A percentile compares a stretch with the other conserved stretches of the same genome.
Evolutionary conservation across 2,888 invertebrate species (phyloP).

Genomic region (Artemia sp.): DNA sequence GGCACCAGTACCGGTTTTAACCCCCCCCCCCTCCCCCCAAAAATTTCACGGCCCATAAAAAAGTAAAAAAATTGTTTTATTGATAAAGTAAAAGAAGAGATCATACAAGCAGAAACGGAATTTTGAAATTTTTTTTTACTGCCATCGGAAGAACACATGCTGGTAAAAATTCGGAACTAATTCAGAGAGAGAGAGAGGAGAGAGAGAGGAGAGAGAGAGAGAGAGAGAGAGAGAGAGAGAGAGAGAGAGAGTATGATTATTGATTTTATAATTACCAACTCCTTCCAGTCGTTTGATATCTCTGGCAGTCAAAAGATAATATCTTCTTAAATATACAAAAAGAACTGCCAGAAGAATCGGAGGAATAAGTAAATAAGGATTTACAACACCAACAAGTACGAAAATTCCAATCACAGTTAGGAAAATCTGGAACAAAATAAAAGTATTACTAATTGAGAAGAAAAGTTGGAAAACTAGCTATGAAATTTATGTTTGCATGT

Average conservation of each 20-base stretch:
- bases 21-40: no score
- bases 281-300: constrained; percentile 37
- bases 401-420: constrained; percentile 34
- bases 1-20: no score
- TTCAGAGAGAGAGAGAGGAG: background rate
- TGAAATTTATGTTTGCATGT: no score
- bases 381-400: constrained; percentile 34
- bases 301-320: constrained; percentile 35
- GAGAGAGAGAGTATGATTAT: background rate
- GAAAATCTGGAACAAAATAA: constrained; percentile 24
- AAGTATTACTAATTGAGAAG: background rate
- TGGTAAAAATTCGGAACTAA: no score
- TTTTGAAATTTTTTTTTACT: no score
- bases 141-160: no score
- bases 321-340: constrained; percentile 32
- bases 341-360: constrained; percentile 32
- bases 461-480: no score
- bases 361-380: constrained; percentile 31
- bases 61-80: no score
- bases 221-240: background rate
- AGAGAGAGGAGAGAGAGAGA: background rate
- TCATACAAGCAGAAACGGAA: no score
- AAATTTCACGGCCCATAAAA: no score
- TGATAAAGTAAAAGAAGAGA: no score
- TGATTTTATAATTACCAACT: constrained; percentile 31